Base-by-base conservation (phyloP, 2,113 vertebrate species). In the Chunga burmeisteri region DNA sequence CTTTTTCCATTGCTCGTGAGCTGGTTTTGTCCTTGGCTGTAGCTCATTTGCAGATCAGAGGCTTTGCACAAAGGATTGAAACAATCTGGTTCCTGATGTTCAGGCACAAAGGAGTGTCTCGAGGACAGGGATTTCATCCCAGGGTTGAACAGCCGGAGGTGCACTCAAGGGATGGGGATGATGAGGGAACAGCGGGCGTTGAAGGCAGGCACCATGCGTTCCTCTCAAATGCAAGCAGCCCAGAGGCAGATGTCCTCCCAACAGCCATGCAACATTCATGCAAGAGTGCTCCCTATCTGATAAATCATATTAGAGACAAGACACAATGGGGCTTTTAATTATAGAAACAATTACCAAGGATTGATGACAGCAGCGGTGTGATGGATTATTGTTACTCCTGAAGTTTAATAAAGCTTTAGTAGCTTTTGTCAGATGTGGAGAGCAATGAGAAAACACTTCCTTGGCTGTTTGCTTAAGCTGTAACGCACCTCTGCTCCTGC, bases 261-360 rank as follows among this genome's bases (percentile, higher is more conserved):
- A 38, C 50, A 92, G 81, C 75, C 49, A 1, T 62, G 81, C 81
- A 83, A 88, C 62, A 49, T 80, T 82, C 96, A 53, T 70, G 95
- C 90, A 58, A 50, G 88, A 88, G 79, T 55, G 74, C 62, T 95
- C 74, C 87, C 74, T 14, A 34, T 10, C 80, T 49, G 67, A 91
- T 93, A 97, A 93, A 94, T 95, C 81, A 42, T 46, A 17, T 49
- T 72, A 70, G 66, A 94, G 90, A 94, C 91, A 96, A 81, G 93
- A 90, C 81, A 88, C 96, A 94, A 92, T 75, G 88, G 83, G 82
- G 78, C 93, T 94, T 96, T 97, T 97, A 97, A 97, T 97, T 94
- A 96, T 94, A 81, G 91, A 94, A 94, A 88, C 94, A 94, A 94
- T 97, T 96, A 90, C 68, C 21, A 7, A 66, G 92, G 92, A 95